A percentile compares a stretch with the other conserved stretches of the same genome.
phyloP scores from a whole-genome alignment of 2,113 vertebrate genomes.

The Lota lota region DNA sequence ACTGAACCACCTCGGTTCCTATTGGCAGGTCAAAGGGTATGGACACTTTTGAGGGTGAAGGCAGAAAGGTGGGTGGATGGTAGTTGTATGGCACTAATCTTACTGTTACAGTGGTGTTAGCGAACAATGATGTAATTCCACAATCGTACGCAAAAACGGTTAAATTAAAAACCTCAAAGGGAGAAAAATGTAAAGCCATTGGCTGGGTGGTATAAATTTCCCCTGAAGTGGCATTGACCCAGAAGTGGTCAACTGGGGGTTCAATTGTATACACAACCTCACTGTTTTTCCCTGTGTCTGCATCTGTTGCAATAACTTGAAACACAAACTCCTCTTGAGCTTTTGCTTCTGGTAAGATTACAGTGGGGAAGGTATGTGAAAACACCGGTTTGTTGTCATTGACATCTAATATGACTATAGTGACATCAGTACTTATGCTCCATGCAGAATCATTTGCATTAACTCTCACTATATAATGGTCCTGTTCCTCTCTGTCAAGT shows the following conservation, averaged over 20 bases:
- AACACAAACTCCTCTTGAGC: slow-evolving; percentile 54
- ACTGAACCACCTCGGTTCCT: slow-evolving; percentile 58
- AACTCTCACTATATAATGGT: slow-evolving; percentile 65
- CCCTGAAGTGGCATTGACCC: slow-evolving; percentile 65
- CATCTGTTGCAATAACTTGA: slow-evolving; percentile 65
- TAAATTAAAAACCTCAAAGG: slow-evolving; percentile 54
- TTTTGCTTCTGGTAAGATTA: slow-evolving; percentile 56
- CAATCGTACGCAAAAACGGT: slow-evolving; percentile 62
- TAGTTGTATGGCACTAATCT: slow-evolving; percentile 62
- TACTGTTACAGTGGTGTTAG: slow-evolving; percentile 53
- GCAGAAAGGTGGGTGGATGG: slow-evolving; percentile 65
- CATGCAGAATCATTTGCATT: slow-evolving; percentile 75
- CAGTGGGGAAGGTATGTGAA: slow-evolving; percentile 43
- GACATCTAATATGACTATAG: slow-evolving; percentile 61
- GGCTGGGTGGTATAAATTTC: slow-evolving; percentile 64
- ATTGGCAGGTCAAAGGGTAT: slow-evolving; percentile 58
- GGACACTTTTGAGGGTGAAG: slow-evolving; percentile 42
- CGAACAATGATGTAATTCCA: slow-evolving; percentile 49
- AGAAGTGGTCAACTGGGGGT: slow-evolving; percentile 63
- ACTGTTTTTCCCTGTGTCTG: slow-evolving; percentile 59
- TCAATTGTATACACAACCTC: slow-evolving; percentile 69
- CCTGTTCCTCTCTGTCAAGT: slow-evolving; percentile 69
- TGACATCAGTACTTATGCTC: slow-evolving; percentile 72
- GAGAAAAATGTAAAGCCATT: slow-evolving; percentile 33
- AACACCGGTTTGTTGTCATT: slow-evolving; percentile 75